These are phyloP conservation scores for Atrichornis clamosus DNA, from an alignment of 2,113 vertebrate species.

Conservation along the genomic window DNA sequence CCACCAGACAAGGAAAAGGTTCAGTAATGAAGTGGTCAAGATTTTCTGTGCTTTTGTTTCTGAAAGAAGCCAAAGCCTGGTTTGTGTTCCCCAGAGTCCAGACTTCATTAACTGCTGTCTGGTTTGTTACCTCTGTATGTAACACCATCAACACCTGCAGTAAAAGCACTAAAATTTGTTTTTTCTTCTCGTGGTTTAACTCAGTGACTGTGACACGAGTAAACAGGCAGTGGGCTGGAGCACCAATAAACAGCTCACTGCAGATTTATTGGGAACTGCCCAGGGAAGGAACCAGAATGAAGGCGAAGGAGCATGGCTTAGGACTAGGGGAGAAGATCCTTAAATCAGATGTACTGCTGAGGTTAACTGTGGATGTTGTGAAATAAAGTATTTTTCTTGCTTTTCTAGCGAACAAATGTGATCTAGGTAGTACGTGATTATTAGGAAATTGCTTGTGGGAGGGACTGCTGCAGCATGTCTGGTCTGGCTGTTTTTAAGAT, in stretches of 20 bases:
- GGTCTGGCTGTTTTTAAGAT: background rate
- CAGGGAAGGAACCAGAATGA: background rate
- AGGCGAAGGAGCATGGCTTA: background rate
- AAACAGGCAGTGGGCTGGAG: background rate
- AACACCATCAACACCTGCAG: background rate
- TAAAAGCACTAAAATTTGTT: background rate
- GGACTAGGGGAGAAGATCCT: background rate
- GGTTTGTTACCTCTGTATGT: fast-evolving
- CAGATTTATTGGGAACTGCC: background rate
- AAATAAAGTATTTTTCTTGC: background rate
- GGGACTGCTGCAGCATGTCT: background rate
- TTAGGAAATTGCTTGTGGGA: background rate
- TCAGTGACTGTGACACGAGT: fast-evolving
- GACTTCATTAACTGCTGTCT: background rate
- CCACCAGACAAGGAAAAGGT: background rate
- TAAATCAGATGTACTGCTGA: fast-evolving
- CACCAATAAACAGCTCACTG: background rate
- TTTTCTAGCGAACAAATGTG: background rate
- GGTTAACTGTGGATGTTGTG: background rate
- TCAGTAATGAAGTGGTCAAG: constrained; percentile 27
- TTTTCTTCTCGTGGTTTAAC: background rate
- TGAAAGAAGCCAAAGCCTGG: background rate
- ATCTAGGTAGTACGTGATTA: background rate
- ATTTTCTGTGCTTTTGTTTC: background rate
- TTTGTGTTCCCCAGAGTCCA: background rate